Base-by-base conservation (phyloP, 2,888 invertebrate genomes). In the Troides oblongomaculatus region DNA sequence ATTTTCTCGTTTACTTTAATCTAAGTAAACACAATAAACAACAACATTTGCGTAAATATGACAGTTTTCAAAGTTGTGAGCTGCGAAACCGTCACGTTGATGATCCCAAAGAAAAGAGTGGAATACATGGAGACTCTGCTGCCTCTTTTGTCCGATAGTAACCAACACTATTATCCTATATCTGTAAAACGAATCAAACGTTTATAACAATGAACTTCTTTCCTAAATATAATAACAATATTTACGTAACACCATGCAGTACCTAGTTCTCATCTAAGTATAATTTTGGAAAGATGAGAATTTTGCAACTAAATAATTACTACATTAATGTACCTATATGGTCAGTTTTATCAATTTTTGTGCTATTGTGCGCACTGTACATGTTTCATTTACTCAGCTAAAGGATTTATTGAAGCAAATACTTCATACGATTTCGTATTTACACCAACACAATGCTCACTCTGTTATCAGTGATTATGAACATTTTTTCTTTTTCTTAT, bases 41-140 rank as follows among this genome's bases (percentile, higher is more conserved):
- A 93, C 92, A 43, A 94, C 94, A 77, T 93, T 93, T 25, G 94
- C 95, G 79, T 93, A 94, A 69, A 95, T 92, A 71, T 94, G 93
- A 71, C 93, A 92, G 77, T 94, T 95, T 82, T 96, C 95, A 78
- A 93, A 94, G 56, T 91, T 90, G 76, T 93, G 93, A 0, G 88
- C 85, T 0, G 94, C 94, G 80, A 94, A 96, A 66, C 90, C 88
- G 77, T 96, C 96, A 65, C 94, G 92, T 60, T 95, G 94, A 57
- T 88, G 81, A 78, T 96, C 96, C 96, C 96, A 96, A 25, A 96
- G 84, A 81, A 95, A 95, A 70, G 94, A 93, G 76, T 95, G 93
- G 58, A 93, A 93, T 12, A 94, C 85, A 67, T 94, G 90, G 60
- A 95, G 86, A 68, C 95, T 94, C 80, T 96, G 96, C 73, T 94